A percentile compares a stretch with the other conserved stretches of the same genome.
phyloP scores from a whole-genome alignment of 2,888 invertebrate species.

The Oscheius sp. region DNA sequence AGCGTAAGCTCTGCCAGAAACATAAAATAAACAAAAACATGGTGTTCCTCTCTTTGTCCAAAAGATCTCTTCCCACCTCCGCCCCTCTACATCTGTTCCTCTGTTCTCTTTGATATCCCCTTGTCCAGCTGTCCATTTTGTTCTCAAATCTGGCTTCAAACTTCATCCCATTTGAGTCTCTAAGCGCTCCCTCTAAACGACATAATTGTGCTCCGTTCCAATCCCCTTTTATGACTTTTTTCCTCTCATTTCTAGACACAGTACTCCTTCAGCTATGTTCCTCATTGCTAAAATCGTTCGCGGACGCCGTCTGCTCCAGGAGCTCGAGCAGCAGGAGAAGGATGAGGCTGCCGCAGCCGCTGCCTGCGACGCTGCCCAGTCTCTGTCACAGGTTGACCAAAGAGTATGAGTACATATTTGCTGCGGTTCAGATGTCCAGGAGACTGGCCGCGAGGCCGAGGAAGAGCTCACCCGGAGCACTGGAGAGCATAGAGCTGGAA shows the following conservation, averaged over 20 bases:
- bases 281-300: slow-evolving; percentile 72
- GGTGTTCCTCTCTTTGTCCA: not conserved
- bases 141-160: not conserved
- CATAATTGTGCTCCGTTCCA: not conserved
- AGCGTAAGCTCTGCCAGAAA: no score
- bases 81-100: slow-evolving; percentile 1
- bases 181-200: not conserved
- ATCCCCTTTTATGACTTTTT: not conserved
- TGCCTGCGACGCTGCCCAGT: slow-evolving; percentile 42
- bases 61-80: not conserved
- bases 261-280: slow-evolving; percentile 58
- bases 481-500: slow-evolving; percentile 33
- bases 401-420: slow-evolving; percentile 14
- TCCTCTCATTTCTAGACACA: not conserved
- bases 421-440: slow-evolving; percentile 31
- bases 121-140: slow-evolving; percentile 3
- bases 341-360: slow-evolving; percentile 55
- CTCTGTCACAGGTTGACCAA: slow-evolving; percentile 31
- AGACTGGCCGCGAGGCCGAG: slow-evolving; percentile 30
- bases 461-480: slow-evolving; percentile 31
- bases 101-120: not conserved
- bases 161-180: not conserved
- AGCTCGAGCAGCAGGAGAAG: slow-evolving; percentile 69
- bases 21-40: not conserved
- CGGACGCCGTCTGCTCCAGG: slow-evolving; percentile 70